Conservation (phyloP, 2,888 invertebrate genomes). For the Megalurothrips usitatus region DNA sequence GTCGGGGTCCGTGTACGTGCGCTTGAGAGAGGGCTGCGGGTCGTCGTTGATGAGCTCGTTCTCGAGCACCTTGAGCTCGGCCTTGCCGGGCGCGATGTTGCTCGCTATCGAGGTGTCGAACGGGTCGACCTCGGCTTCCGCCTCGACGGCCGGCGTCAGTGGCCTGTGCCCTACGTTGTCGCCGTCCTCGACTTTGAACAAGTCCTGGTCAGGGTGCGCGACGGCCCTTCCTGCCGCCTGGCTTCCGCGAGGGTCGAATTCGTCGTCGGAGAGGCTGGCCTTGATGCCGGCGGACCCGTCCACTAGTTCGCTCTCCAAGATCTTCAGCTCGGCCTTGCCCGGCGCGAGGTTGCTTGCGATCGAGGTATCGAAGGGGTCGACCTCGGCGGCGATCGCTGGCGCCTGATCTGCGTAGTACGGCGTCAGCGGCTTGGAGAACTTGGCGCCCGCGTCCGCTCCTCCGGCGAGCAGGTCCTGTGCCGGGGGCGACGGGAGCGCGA, state of each 20-base stretch:
- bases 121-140: constrained; percentile 57
- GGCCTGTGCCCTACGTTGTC: neutral
- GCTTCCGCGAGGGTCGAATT: constrained; percentile 55
- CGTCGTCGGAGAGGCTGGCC: constrained; percentile 27
- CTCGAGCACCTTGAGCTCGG: constrained; percentile 71
- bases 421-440: constrained; percentile 68
- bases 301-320: constrained; percentile 53
- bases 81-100: constrained; percentile 70
- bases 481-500: constrained; percentile 55
- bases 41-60: constrained; percentile 63
- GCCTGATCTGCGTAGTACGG: constrained; percentile 64
- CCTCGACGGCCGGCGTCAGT: constrained; percentile 55
- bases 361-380: constrained; percentile 66
- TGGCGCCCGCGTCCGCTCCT: constrained; percentile 53
- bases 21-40: constrained; percentile 43
- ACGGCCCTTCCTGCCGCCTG: constrained; percentile 45
- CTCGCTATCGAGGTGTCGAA: constrained; percentile 83
- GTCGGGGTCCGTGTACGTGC: constrained; percentile 40
- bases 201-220: neutral
- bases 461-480: constrained; percentile 53
- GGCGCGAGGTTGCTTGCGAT: constrained; percentile 53
- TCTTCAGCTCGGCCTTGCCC: constrained; percentile 54
- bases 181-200: constrained; percentile 1
- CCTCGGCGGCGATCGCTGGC: constrained; percentile 40
- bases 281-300: constrained; percentile 12